Evolutionary conservation across 2,113 vertebrate genomes (phyloP).

Genomic region (Mirza zaza): DNA sequence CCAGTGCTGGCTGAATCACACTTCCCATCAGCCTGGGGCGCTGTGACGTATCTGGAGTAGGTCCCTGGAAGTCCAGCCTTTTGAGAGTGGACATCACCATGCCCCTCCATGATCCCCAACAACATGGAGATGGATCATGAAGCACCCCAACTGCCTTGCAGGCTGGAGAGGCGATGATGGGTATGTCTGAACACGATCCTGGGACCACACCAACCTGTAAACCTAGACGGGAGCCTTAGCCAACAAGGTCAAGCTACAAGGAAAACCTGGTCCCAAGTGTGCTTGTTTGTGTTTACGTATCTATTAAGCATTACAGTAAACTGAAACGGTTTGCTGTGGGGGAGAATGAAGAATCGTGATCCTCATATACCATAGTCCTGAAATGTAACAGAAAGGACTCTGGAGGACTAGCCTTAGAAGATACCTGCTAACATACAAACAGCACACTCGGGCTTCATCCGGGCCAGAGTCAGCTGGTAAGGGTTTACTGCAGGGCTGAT

Average conservation of each 20-base stretch:
- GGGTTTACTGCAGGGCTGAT: not conserved
- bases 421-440: not conserved
- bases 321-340: conserved; percentile 32
- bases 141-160: conserved; percentile 63
- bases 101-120: conserved; percentile 81
- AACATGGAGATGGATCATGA: conserved; percentile 68
- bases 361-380: not conserved
- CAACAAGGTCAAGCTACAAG: not conserved
- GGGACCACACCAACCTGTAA: not conserved
- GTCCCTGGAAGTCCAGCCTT: conserved; percentile 83
- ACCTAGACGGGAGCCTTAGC: not conserved
- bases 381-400: conserved; percentile 7
- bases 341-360: not conserved
- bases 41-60: conserved; percentile 83
- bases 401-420: not conserved
- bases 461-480: not conserved
- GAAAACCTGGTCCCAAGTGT: not conserved
- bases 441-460: not conserved
- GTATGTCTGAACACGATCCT: conserved; percentile 19
- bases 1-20: conserved; percentile 78
- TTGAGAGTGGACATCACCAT: conserved; percentile 79
- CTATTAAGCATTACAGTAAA: not conserved
- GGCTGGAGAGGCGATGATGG: conserved; percentile 32
- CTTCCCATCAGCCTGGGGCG: conserved; percentile 84
- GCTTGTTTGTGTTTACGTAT: not conserved